Evolutionary conservation across 2,888 invertebrate species (phyloP).

Genomic region (Acheta domesticus): DNA sequence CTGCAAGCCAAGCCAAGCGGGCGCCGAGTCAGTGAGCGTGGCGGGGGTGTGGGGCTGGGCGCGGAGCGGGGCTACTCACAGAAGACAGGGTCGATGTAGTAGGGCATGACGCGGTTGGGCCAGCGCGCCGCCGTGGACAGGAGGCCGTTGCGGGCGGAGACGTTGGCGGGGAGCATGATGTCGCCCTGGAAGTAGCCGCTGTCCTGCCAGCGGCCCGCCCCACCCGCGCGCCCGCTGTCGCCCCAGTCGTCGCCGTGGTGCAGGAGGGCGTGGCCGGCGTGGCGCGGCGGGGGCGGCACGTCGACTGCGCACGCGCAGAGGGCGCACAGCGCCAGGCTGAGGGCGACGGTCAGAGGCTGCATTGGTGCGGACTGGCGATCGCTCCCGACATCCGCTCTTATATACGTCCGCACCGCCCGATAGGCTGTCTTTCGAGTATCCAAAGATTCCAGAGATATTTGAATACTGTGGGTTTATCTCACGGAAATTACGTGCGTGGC

Average conservation of each 20-base stretch:
- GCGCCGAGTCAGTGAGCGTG: no score
- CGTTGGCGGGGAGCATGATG: neutral
- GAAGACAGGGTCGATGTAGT: neutral
- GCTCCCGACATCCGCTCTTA: no score
- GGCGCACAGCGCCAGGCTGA: neutral
- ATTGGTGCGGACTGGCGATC: no score
- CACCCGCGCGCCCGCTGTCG: neutral
- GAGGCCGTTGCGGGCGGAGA: neutral
- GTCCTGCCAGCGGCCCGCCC: neutral
- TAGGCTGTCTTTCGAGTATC: no score
- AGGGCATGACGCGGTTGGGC: conserved; percentile 9
- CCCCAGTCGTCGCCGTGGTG: neutral
- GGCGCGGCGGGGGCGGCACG: neutral
- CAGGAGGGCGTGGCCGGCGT: neutral
- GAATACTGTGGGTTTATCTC: no score
- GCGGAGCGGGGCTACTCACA: neutral
- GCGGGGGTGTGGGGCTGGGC: no score
- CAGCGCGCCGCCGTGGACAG: neutral
- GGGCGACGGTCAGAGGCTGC: no score
- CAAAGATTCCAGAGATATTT: no score
- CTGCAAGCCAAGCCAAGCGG: neutral
- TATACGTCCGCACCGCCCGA: no score
- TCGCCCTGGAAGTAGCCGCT: conserved; percentile 4
- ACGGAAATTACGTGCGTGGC: no score
- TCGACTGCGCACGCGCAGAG: neutral